phyloP scores from a whole-genome alignment of 2,113 vertebrate genomes.

The Scatophagus argus region DNA sequence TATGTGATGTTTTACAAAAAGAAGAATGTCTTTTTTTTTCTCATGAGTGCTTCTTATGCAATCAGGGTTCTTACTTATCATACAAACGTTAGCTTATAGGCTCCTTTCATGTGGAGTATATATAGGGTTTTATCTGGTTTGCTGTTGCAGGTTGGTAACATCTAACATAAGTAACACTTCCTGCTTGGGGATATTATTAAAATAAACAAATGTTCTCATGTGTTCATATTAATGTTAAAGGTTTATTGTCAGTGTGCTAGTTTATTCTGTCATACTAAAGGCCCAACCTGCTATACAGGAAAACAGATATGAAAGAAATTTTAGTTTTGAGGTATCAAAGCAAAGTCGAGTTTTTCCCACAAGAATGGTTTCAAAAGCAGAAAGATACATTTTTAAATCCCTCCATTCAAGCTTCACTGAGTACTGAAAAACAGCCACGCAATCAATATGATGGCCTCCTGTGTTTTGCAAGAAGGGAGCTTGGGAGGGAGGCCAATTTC shows the following conservation, averaged over 20 bases:
- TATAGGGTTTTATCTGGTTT: not conserved
- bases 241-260: not conserved
- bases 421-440: constrained; percentile 48
- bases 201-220: constrained; percentile 10
- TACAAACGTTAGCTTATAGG: not conserved
- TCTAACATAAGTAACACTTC: not conserved
- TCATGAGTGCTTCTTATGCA: not conserved
- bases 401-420: constrained; percentile 61
- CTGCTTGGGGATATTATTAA: not conserved
- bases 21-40: not conserved
- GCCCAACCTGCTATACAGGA: not conserved
- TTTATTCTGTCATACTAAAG: constrained; percentile 15
- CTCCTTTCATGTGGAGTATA: not conserved
- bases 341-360: constrained; percentile 22
- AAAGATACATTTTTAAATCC: constrained; percentile 62
- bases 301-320: constrained; percentile 28
- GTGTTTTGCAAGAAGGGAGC: constrained; percentile 45
- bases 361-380: constrained; percentile 55
- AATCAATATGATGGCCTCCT: constrained; percentile 67
- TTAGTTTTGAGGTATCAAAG: constrained; percentile 42
- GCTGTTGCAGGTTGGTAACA: not conserved
- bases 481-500: constrained; percentile 20
- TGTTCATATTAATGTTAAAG: not conserved
- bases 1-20: not conserved
- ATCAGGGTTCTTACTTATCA: not conserved